Conservation (phyloP, 2,888 invertebrate genomes). For the Papilio protenor region DNA sequence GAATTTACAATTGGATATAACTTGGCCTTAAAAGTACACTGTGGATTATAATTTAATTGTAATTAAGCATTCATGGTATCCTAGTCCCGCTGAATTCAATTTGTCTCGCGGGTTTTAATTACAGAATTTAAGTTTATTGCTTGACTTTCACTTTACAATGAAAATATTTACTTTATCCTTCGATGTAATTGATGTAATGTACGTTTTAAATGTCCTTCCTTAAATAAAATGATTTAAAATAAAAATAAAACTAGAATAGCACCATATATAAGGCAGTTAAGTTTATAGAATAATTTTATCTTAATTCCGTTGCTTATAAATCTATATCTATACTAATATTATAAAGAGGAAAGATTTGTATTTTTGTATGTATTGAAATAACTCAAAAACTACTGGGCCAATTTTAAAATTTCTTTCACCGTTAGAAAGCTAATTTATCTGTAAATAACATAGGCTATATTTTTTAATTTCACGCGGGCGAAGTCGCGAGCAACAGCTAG, state of each 20-base stretch:
- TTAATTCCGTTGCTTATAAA: too few relatives aligned
- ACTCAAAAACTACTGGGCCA: too few relatives aligned
- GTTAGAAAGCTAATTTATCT: too few relatives aligned
- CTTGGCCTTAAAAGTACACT: slow-evolving; percentile 50
- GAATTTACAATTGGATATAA: slow-evolving; percentile 74
- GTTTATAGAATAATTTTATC: too few relatives aligned
- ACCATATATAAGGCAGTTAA: background rate
- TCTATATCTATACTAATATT: too few relatives aligned
- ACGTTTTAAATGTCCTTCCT: background rate
- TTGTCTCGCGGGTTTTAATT: slow-evolving; percentile 26
- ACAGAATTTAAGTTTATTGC: slow-evolving; percentile 22
- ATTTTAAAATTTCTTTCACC: too few relatives aligned
- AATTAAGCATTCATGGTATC: slow-evolving; percentile 13
- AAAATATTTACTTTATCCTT: background rate
- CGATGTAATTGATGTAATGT: background rate
- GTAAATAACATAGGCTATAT: too few relatives aligned
- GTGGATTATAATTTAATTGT: slow-evolving; percentile 37
- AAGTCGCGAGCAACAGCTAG: too few relatives aligned
- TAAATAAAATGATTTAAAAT: background rate
- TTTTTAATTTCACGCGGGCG: too few relatives aligned
- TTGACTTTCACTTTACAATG: slow-evolving; percentile 16
- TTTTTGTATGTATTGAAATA: too few relatives aligned
- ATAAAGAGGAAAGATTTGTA: too few relatives aligned
- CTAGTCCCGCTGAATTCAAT: slow-evolving; percentile 2
- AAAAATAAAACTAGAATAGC: background rate